Base-by-base conservation (phyloP, 2,113 vertebrate species). In the Drymodes brunneopygia region DNA sequence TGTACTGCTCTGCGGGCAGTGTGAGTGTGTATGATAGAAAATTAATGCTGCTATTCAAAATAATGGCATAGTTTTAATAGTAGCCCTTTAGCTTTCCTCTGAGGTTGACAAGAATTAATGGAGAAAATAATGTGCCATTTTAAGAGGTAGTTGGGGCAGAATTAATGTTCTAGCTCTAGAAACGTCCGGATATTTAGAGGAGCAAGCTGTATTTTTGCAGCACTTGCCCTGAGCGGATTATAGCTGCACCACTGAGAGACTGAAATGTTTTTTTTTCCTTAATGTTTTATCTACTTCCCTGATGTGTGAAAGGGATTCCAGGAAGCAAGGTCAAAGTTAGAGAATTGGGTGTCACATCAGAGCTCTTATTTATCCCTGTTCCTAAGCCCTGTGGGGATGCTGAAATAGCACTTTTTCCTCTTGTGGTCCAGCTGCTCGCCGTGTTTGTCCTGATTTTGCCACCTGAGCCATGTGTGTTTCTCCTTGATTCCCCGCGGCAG, bases 401-500 rank as follows among this genome's bases (percentile, higher is more conserved):
- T 56, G 79, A 81, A 84, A 79, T n/a, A 61, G 56, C 92, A 65
- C 57, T 82, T 47, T 45, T 28, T 10, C 64, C 58, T 54, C 62
- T 11, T 10, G 35, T 7, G 12, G 71, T 67, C 64, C 75, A 77
- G 48, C 70, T 82, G 18, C 65, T 86, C 54, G 6, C 64, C 5
- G 5, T 11, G 44, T 36, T 28, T 61, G 61, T 47, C 69, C 73
- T 78, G 80, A 83, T 75, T 95, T 74, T 92, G 54, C 89, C 73
- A 64, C 48, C 78, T 78, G 67, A 96, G 71, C 86, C 72, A 17
- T 82, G 86, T 54, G 50, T 93, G 61, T 95, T 82, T 97, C 80
- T 97, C 60, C 82, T 94, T 96, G 66, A 80, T 93, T 94, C 80
- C 64, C 87, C 80, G 29, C 58, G 86, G 84, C 97, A 98, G 97